These are phyloP conservation scores for Chanos chanos DNA, from an alignment of 2,797 vertebrate species.

Conservation along the genomic window DNA sequence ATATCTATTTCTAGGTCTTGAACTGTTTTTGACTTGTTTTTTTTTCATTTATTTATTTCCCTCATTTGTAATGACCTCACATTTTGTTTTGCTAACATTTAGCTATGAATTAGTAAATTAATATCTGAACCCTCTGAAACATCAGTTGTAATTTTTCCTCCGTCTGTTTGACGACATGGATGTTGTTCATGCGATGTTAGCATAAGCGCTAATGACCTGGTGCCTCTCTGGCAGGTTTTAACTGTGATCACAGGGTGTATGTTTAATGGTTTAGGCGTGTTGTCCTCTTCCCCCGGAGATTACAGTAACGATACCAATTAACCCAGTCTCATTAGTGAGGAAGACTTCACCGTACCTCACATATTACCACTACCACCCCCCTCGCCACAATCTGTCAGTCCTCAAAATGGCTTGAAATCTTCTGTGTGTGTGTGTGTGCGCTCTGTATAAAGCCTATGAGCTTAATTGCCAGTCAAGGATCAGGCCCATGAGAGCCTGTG, in stretches of 20 bases:
- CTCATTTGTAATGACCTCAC: constrained; percentile 66
- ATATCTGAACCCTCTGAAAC: constrained; percentile 71
- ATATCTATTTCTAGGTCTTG: constrained; percentile 36
- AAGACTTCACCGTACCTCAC: constrained; percentile 67
- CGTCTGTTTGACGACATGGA: constrained; percentile 56
- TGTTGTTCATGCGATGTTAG: constrained; percentile 63
- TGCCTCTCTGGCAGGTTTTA: constrained; percentile 70
- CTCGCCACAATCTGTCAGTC: constrained; percentile 42
- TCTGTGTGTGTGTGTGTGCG: constrained; percentile 21
- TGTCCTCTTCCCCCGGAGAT: constrained; percentile 71
- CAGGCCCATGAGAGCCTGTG: constrained; percentile 51
- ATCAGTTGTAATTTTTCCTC: constrained; percentile 49
- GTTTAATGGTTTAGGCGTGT: constrained; percentile 68
- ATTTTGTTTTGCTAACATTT: constrained; percentile 69
- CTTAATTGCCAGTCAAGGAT: constrained; percentile 70
- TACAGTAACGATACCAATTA: constrained; percentile 80
- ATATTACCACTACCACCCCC: constrained; percentile 50
- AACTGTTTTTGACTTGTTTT: constrained; percentile 42
- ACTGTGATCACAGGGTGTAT: constrained; percentile 69
- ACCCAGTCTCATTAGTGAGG: constrained; percentile 75
- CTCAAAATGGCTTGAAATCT: constrained; percentile 4
- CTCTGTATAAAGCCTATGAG: constrained; percentile 38
- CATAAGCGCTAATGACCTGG: constrained; percentile 73
- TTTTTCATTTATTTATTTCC: constrained; percentile 55
- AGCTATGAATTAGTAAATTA: constrained; percentile 73